Conservation (phyloP, 2,797 vertebrate species). For the Spizella passerina region DNA sequence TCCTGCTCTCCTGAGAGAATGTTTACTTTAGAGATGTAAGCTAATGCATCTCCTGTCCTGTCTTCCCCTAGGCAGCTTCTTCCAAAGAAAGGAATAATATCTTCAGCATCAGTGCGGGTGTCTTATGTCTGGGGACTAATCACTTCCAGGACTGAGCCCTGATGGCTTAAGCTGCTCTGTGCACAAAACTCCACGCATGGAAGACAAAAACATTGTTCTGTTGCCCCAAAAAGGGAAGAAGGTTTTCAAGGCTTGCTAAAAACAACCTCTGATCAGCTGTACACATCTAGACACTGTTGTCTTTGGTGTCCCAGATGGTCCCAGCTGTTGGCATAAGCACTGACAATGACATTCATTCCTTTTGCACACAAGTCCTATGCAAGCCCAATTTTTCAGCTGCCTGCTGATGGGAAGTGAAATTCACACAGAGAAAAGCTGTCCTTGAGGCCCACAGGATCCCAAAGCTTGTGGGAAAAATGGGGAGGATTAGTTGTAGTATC, state of each 20-base stretch:
- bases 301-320: constrained; percentile 12
- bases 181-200: background rate
- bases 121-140: background rate
- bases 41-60: background rate
- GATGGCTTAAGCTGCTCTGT: background rate
- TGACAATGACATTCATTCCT: constrained; percentile 27
- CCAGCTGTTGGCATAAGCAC: constrained; percentile 21
- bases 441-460: background rate
- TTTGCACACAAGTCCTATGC: background rate
- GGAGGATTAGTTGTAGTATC: background rate
- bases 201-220: background rate
- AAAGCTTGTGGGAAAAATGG: background rate
- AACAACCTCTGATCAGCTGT: background rate
- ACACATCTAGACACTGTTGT: constrained; percentile 6
- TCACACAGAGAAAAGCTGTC: constrained; percentile 15
- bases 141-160: background rate
- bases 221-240: constrained; percentile 16
- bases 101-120: background rate
- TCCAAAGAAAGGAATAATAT: background rate
- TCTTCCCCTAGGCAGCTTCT: background rate
- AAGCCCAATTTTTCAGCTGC: constrained; percentile 11
- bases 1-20: background rate
- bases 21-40: background rate
- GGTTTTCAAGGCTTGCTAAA: constrained; percentile 28
- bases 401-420: background rate